Evolutionary conservation across 2,888 invertebrate species (phyloP), one percentile per base, ranked within the genome.

Genomic region (Calameuta idolon): DNA sequence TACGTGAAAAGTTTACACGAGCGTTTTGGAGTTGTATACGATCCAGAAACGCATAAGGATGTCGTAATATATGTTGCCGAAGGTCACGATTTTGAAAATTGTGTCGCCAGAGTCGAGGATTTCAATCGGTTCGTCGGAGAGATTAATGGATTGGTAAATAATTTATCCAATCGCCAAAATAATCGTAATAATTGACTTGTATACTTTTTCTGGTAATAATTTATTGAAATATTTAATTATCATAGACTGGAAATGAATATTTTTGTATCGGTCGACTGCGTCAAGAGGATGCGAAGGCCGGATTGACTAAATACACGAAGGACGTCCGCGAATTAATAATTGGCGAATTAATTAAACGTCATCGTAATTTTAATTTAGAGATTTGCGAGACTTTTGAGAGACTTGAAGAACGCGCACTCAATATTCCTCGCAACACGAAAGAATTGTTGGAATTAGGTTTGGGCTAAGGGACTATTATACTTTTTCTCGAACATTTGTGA

Each of bases 341-440:
- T 35, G 91, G 89, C 1, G 94, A 95, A 81, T 93, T 96, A 79
- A 93, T 95, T 0, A 92, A 92, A 74, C 92, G 93, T 35, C 96
- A 96, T 85, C 94, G 94, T 85, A 92, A 92, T 78, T 94, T 95
- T 85, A 95, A 96, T 90, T 91, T 94, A 74, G 93, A 93, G 35
- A 96, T 96, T 81, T 96, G 96, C 87, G 91, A 92, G 1, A 94
- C 94, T 84, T 98, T 97, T 90, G 94, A 96, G 90, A 92, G 92
- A 35, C 94, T 98, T 77, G 94, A 94, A 84, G 92, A 92, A 55
- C 94, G 93, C 82, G 96, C 97, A 0, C 89, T 96, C 15, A 94
- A 94, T 85, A 94, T 95, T 83, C 98, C 98, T 0, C 93, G 93
- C 81, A 95, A 95, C 69, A 97, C 97, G 0, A 95, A 95, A 85